phyloP scores from a whole-genome alignment of 2,113 vertebrate genomes.

The Diadophis punctatus region DNA sequence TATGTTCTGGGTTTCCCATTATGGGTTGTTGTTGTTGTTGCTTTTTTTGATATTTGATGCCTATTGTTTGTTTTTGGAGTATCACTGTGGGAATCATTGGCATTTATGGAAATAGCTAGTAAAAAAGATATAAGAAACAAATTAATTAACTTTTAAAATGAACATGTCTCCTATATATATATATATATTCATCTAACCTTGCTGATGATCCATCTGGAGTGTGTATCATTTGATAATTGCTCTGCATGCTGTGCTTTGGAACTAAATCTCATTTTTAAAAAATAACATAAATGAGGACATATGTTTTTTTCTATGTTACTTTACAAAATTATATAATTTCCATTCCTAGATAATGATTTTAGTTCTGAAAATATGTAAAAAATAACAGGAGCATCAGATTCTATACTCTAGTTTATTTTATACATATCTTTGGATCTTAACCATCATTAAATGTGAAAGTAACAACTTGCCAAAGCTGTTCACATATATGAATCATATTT shows the following conservation, averaged over 20 bases:
- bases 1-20: not conserved
- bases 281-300: not conserved
- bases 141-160: not conserved
- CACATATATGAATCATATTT: not conserved
- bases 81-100: not conserved
- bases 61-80: not conserved
- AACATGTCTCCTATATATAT: not conserved
- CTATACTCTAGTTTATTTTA: not conserved
- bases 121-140: not conserved
- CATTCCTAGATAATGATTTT: not conserved
- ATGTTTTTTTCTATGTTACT: not conserved
- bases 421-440: not conserved
- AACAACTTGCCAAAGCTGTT: not conserved
- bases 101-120: not conserved
- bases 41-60: not conserved
- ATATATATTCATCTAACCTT: conserved; percentile 13
- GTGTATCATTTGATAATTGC: conserved; percentile 13
- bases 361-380: not conserved
- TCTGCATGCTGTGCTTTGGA: not conserved
- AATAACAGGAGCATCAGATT: not conserved
- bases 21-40: no score
- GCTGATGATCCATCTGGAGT: conserved; percentile 17
- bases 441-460: not conserved
- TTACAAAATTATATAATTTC: not conserved
- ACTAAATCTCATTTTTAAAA: not conserved